Percentiles rank a stretch among this genome's conserved stretches.
Evolutionary conservation across 30 jellyfish, hydroid and myxozoan genomes (phyloP).

Genomic region (Aurelia coerulea): DNA sequence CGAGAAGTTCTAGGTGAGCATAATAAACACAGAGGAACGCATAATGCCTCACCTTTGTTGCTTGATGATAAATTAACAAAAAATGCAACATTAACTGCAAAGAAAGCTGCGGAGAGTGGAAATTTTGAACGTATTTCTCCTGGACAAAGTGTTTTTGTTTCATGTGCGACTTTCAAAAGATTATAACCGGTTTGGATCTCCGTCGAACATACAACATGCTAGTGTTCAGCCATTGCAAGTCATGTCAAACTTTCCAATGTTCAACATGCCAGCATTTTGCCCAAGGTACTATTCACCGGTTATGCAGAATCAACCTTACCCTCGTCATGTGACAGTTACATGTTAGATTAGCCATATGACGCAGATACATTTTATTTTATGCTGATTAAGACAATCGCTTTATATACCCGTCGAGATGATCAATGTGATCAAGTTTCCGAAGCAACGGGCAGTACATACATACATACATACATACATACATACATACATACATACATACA

Average conservation of each 20-base stretch:
- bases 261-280: constrained; percentile 4
- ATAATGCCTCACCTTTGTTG: constrained; percentile 55
- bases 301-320: constrained; percentile 5
- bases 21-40: constrained; percentile 72
- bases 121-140: constrained; percentile 53
- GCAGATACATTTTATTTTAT: neutral
- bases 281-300: constrained; percentile 13
- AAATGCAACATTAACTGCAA: constrained; percentile 69
- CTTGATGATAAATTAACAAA: constrained; percentile 64
- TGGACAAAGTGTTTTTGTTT: constrained; percentile 61
- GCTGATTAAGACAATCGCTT: constrained; percentile 2
- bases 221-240: constrained; percentile 34
- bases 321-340: constrained; percentile 23
- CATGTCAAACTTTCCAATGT: constrained; percentile 8
- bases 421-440: constrained; percentile 21
- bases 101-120: constrained; percentile 68
- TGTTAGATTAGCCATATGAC: constrained; percentile 5
- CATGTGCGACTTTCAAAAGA: constrained; percentile 70
- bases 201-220: constrained; percentile 31
- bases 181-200: neutral
- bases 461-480: too few species aligned
- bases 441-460: constrained; percentile 9
- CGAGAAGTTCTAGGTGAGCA: constrained; percentile 69
- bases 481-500: too few species aligned
- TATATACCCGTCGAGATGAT: neutral